Evolutionary conservation across 2,113 vertebrate genomes (phyloP).

Genomic region (Bothrops jararaca): DNA sequence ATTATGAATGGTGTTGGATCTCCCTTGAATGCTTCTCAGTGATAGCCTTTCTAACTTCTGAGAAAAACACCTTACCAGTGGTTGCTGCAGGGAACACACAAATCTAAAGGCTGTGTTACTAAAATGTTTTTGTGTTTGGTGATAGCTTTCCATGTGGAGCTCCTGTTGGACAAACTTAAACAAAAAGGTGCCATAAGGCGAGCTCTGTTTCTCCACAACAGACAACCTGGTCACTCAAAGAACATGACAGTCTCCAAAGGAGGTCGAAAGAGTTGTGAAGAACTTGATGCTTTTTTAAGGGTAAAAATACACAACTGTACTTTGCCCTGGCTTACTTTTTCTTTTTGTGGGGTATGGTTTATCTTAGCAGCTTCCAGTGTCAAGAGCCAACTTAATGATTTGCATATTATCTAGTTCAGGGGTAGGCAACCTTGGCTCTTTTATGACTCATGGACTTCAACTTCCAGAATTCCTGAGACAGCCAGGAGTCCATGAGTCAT

Average conservation of each 20-base stretch:
- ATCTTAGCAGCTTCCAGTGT: neutral
- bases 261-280: conserved; percentile 78
- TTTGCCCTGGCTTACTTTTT: no score
- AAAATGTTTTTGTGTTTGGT: conserved; percentile 46
- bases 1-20: neutral
- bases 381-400: neutral
- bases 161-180: conserved; percentile 92
- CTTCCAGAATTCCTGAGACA: no score
- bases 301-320: conserved; percentile 65
- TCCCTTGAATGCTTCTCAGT: neutral
- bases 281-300: conserved; percentile 83
- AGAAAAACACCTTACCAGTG: neutral
- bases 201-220: conserved; percentile 84
- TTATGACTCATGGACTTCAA: no score
- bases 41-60: no score
- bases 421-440: no score
- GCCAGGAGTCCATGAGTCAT: no score
- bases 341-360: neutral
- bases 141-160: conserved; percentile 88
- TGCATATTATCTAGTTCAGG: neutral
- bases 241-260: conserved; percentile 82
- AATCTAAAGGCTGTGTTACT: neutral
- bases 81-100: neutral
- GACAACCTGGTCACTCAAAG: conserved; percentile 78
- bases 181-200: conserved; percentile 92